Evolutionary conservation across 1,140 invertebrate genomes (phyloP), one percentile per base, ranked within the genome.

Genomic region (Cydia strobilella): DNA sequence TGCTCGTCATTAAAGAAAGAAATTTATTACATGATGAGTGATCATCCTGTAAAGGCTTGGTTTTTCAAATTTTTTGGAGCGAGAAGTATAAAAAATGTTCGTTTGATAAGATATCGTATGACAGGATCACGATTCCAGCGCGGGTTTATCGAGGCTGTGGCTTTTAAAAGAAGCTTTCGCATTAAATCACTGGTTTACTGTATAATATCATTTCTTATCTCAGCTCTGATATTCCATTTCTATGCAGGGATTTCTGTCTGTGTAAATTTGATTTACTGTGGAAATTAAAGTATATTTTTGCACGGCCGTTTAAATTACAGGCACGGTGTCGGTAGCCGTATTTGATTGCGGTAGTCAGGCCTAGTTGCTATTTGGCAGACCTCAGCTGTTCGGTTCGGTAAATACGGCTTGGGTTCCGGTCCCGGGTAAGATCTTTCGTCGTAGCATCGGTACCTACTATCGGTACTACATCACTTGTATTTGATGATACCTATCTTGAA

Each of bases 171-270:
- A 73, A 48, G 23, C 72, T 73, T 73, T 73, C 42, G 72, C 72
- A 51, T 48, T 73, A 73, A 73, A 73, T 73, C 72, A 73, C 51
- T 48, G 51, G 51, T 20, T 48, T 73, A 31, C 51, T 51, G 72
- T 48, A 31, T 51, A 48, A 73, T 48, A 72, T 48, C 25, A 20
- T 72, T 45, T 72, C 71, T 51, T 72, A 72, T 73, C 72, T 69
- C 65, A 42, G 35, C n/a, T 69, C 27, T 69, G 65, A 69, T 69
- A 69, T 69, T 69, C 31, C 65, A 69, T 69, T 35, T 69, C 27
- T 69, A 69, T 69, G 63, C 15, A n/a, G 15, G 25, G 63, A 66
- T 66, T 66, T 23, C 63, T 35, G 25, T 66, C 27, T 66, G 31
- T 39, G 31, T 69, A 35, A 69, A 69, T 35, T 18, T 69, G 31